These are phyloP conservation scores for Gymnocheta viridis DNA, from an alignment of 2,888 invertebrate species.

Conservation along the genomic window DNA sequence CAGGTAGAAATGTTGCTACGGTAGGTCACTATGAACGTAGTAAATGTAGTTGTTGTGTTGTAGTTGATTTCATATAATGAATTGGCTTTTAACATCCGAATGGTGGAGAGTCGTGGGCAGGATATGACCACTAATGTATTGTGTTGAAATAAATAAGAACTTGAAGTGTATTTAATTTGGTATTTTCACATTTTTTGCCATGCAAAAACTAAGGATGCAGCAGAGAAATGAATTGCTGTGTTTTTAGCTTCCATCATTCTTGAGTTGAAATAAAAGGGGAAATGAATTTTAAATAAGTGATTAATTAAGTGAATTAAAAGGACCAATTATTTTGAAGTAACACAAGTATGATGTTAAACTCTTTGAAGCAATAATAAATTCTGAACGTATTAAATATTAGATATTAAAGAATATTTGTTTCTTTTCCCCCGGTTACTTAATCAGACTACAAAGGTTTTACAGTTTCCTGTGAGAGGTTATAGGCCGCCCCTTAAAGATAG, in stretches of 20 bases:
- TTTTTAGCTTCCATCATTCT: constrained; percentile 13
- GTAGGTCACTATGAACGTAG: not conserved
- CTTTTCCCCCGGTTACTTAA: no score
- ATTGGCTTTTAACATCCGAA: constrained; percentile 64
- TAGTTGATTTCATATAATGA: constrained; percentile 62
- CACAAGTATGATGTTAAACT: not conserved
- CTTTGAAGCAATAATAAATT: no score
- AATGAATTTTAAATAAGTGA: constrained; percentile 50
- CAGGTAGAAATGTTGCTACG: constrained; percentile 25
- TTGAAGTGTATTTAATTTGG: constrained; percentile 44
- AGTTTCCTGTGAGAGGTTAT: no score
- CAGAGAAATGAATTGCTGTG: constrained; percentile 7
- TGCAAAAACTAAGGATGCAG: not conserved
- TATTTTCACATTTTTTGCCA: not conserved
- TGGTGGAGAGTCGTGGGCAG: constrained; percentile 45
- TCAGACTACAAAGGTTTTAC: no score
- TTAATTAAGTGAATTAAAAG: constrained; percentile 52
- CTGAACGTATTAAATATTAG: no score
- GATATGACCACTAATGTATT: constrained; percentile 69
- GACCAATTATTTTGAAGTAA: constrained; percentile 9
- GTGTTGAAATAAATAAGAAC: constrained; percentile 56
- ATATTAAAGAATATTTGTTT: no score
- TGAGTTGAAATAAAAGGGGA: not conserved
- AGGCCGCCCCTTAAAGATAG: no score
- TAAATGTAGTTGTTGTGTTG: constrained; percentile 3